Base-by-base conservation (phyloP, 2,113 vertebrate genomes). In the Nibea albiflora region DNA sequence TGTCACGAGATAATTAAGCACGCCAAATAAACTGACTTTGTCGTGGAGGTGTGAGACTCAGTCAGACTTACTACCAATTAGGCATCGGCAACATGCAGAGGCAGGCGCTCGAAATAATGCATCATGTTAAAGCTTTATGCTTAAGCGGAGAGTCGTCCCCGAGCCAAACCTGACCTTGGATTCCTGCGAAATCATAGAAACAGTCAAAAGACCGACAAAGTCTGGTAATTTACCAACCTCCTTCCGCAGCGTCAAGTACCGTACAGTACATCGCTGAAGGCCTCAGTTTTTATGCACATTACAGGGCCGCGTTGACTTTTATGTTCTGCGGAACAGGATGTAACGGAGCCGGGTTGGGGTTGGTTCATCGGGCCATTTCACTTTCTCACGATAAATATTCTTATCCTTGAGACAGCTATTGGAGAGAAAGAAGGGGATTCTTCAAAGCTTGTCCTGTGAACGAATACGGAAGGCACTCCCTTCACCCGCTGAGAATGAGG, bases 1-100 rank as follows among this genome's bases (percentile, higher is more conserved):
- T 92, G 88, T 89, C 63, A 87, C 28, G 50, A 73, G 82, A 54
- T 91, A 87, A 90, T 93, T 93, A 75, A 62, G 74, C 72, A 22
- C 84, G n/a, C 39, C 76, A 83, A 67, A 90, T 82, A 71, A 39
- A 57, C 17, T 28, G 49, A 63, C 76, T 81, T 84, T 81, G 73
- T 86, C 73, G 81, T 56, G 61, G 26, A 81, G 63, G 61, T 8
- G 9, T 81, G 65, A 72, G 64, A 70, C 68, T 46, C 54, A 76
- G 67, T 46, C 39, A 35, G 17, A 63, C 19, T 85, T 71, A 70
- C 74, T 73, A 86, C 84, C 83, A 89, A 74, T 84, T 87, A 75
- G 65, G 76, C 42, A 82, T 76, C 69, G 47, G 44, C 60, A 71
- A 56, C 15, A 31, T 5, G 22, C 61, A 57, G 67, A 60, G 39